Evolutionary conservation across 2,113 vertebrate genomes (phyloP).

Genomic region (Pelmatolapia mariae): DNA sequence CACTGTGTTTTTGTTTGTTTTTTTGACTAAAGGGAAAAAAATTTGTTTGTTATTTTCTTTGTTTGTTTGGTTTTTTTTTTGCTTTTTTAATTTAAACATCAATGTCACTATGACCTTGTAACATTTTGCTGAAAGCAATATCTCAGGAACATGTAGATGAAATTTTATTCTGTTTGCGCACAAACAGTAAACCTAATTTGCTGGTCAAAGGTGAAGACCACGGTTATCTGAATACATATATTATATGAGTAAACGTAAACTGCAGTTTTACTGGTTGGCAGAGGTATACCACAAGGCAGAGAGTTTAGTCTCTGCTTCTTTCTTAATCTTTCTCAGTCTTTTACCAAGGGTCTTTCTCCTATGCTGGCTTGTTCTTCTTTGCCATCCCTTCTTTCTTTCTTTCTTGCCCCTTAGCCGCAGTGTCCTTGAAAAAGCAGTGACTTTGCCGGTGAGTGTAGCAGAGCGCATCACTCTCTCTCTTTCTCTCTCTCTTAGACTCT

Average conservation of each 20-base stretch:
- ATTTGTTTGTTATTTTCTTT: background rate
- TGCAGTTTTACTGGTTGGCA: background rate
- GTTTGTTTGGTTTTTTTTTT: background rate
- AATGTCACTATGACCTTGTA: background rate
- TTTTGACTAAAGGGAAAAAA: background rate
- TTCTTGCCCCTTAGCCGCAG: conserved; percentile 58
- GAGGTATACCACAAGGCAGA: background rate
- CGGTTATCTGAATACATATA: background rate
- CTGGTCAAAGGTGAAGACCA: background rate
- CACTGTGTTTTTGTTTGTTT: background rate
- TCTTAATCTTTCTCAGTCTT: background rate
- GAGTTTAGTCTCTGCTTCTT: background rate
- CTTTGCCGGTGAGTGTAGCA: conserved; percentile 58
- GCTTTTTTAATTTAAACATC: background rate
- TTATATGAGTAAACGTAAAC: background rate
- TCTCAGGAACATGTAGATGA: background rate
- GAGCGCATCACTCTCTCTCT: conserved; percentile 39
- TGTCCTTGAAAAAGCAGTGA: conserved; percentile 71
- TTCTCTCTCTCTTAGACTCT: background rate
- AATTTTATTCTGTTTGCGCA: background rate
- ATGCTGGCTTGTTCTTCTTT: background rate
- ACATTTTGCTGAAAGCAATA: background rate
- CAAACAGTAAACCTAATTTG: background rate
- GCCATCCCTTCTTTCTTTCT: conserved; percentile 22
- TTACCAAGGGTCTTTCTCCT: background rate